Conservation (phyloP, 2,797 vertebrate species). For the Trematomus bernacchii region DNA sequence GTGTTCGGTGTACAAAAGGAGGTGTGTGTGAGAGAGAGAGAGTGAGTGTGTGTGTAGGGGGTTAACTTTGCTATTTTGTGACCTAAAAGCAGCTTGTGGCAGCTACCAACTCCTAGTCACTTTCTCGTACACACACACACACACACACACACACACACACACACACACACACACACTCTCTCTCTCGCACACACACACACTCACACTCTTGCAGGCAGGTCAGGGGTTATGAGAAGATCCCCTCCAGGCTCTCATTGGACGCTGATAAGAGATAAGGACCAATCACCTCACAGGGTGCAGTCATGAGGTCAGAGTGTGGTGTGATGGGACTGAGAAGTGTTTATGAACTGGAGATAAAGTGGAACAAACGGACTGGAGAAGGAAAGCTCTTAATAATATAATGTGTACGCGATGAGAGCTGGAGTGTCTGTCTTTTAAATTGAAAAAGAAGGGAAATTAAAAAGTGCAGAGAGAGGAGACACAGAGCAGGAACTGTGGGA, state of each 20-base stretch:
- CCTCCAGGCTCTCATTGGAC: conserved; percentile 66
- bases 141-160: too few relatives aligned
- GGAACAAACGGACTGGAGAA: neutral
- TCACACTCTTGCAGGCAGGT: conserved; percentile 41
- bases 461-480: too few relatives aligned
- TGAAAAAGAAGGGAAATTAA: too few relatives aligned
- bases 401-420: too few relatives aligned
- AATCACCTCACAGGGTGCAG: conserved; percentile 61
- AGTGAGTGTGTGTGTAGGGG: neutral
- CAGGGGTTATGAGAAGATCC: conserved; percentile 72
- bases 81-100: neutral
- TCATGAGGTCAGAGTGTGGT: conserved; percentile 42
- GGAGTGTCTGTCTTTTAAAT: too few relatives aligned
- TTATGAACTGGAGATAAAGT: neutral
- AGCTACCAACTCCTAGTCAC: conserved; percentile 16
- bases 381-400: neutral
- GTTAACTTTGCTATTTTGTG: conserved; percentile 10
- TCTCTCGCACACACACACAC: neutral
- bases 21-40: neutral
- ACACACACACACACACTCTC: conserved; percentile 3
- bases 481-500: too few relatives aligned
- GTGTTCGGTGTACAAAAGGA: neutral
- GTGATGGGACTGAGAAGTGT: too few relatives aligned
- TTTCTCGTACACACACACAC: conserved; percentile 24
- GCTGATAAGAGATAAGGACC: conserved; percentile 74